Conservation (phyloP, 2,113 vertebrate species). For the Paratilapia polleni region DNA sequence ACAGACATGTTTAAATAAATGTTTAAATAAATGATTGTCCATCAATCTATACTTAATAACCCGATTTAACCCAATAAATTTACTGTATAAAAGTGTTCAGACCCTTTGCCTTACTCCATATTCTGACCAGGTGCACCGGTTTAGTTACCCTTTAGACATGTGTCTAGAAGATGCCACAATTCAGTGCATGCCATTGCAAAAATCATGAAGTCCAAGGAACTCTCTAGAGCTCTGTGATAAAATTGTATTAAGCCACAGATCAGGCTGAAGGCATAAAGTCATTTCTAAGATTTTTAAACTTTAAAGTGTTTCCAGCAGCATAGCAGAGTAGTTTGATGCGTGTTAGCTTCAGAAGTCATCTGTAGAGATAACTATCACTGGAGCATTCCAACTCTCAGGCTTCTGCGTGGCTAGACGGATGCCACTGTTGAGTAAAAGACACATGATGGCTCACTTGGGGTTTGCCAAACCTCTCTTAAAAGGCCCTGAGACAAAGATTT, state of each 20-base stretch:
- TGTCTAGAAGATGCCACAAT: not conserved
- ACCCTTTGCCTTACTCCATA: not conserved
- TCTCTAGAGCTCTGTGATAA: not conserved
- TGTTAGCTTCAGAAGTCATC: not conserved
- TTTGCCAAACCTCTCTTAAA: not conserved
- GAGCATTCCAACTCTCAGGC: not conserved
- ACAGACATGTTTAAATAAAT: too few species aligned
- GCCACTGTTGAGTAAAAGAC: not conserved
- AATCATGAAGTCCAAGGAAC: not conserved
- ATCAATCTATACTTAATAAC: not conserved
- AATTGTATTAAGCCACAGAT: not conserved
- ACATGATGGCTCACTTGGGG: not conserved
- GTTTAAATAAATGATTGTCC: too few species aligned
- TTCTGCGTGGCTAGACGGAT: not conserved
- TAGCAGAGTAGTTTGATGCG: not conserved
- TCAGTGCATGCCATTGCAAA: not conserved
- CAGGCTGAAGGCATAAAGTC: not conserved
- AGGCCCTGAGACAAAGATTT: not conserved
- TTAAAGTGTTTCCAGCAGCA: not conserved
- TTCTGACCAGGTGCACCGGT: not conserved
- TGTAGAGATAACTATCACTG: not conserved
- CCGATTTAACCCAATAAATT: not conserved
- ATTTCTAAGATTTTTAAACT: too few species aligned
- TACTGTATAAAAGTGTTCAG: not conserved
- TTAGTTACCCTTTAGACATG: too few species aligned